phyloP scores from a whole-genome alignment of 2,797 vertebrate species.

The Acridotheres tristis region DNA sequence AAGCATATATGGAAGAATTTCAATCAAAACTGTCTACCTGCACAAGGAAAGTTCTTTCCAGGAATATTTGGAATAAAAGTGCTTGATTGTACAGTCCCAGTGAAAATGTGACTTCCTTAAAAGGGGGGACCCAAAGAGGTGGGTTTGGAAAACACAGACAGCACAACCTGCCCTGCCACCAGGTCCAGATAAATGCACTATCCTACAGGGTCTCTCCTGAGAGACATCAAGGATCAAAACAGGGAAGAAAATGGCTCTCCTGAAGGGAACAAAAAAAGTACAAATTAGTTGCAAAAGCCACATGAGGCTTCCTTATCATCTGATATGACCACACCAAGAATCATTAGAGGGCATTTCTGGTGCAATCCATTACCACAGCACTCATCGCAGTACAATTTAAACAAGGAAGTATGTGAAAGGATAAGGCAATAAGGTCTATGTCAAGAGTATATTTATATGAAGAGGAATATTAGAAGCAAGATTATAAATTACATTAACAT shows the following conservation, averaged over 20 bases:
- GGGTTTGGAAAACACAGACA: neutral
- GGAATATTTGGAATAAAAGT: neutral
- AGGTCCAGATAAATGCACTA: neutral
- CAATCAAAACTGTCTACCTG: neutral
- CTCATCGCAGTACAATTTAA: neutral
- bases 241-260: neutral
- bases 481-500: neutral
- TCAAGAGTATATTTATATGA: neutral
- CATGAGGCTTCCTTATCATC: neutral
- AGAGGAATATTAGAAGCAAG: neutral
- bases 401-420: neutral
- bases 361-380: neutral
- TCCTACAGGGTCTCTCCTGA: neutral
- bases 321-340: neutral
- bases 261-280: neutral
- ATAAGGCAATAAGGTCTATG: neutral
- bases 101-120: neutral
- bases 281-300: neutral
- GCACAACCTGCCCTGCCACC: neutral
- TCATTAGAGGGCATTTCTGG: neutral
- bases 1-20: neutral
- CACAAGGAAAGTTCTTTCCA: neutral
- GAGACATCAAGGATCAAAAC: fast-evolving
- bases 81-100: neutral
- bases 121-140: neutral